A percentile compares a stretch with the other conserved stretches of the same genome.
phyloP scores from a whole-genome alignment of 2,113 vertebrate genomes.

The Gasterosteus nipponicus region DNA sequence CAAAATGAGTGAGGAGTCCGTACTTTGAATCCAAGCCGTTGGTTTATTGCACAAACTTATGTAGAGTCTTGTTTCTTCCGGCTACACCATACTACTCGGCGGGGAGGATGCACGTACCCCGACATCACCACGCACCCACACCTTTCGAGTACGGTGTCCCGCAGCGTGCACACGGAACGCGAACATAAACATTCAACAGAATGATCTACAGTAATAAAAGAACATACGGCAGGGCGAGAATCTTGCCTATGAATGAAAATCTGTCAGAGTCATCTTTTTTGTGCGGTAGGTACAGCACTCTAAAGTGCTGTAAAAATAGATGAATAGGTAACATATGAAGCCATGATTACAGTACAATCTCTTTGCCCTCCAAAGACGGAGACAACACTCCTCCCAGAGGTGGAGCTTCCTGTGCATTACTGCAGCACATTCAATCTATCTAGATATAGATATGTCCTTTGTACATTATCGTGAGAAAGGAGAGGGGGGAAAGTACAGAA shows the following conservation, averaged over 20 bases:
- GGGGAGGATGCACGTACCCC: no score
- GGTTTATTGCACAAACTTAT: no score
- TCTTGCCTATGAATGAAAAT: not conserved
- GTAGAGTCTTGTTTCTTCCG: no score
- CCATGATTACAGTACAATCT: slow-evolving; percentile 2
- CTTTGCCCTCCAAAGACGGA: not conserved
- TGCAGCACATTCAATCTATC: not conserved
- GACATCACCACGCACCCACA: no score
- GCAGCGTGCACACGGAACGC: no score
- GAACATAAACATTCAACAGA: no score
- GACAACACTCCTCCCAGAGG: not conserved
- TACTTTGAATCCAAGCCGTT: no score
- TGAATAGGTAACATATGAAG: slow-evolving; percentile 17
- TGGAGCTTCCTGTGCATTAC: not conserved
- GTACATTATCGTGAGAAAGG: slow-evolving; percentile 4
- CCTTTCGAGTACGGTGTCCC: no score
- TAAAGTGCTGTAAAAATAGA: not conserved
- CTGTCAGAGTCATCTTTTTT: not conserved
- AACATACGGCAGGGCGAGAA: not conserved
- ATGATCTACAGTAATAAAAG: not conserved
- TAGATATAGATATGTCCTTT: not conserved
- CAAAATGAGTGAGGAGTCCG: no score
- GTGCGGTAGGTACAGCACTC: not conserved
- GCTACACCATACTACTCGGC: no score
- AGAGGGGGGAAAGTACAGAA: slow-evolving; percentile 17